Conservation (phyloP, 2,888 invertebrate genomes). For the Pristionchus mayeri region DNA sequence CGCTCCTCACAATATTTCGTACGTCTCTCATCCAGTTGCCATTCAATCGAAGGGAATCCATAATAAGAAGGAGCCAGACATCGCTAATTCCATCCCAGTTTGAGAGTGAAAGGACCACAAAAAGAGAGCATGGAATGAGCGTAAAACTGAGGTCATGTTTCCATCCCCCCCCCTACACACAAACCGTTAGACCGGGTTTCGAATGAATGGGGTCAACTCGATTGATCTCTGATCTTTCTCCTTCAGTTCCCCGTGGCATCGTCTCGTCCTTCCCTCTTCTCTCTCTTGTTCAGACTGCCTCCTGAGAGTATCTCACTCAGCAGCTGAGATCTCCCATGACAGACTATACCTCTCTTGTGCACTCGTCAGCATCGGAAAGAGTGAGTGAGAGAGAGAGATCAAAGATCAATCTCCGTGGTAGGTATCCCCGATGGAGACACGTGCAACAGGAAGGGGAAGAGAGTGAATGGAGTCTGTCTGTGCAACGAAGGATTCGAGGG, state of each 20-base stretch:
- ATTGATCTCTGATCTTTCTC: neutral
- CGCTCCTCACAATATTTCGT: constrained; percentile 64
- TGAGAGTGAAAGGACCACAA: neutral
- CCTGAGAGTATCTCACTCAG: constrained; percentile 18
- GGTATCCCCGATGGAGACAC: constrained; percentile 83
- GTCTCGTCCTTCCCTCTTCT: neutral
- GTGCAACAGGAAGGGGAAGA: constrained; percentile 87
- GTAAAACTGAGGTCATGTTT: constrained; percentile 17
- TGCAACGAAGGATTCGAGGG: constrained; percentile 84
- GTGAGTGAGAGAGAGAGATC: too few species aligned
- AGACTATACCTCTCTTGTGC: constrained; percentile 27
- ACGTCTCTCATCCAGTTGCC: constrained; percentile 9
- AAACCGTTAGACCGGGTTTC: neutral
- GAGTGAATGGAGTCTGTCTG: constrained; percentile 73
- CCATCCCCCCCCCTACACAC: neutral
- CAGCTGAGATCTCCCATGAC: constrained; percentile 39
- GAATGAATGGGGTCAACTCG: neutral
- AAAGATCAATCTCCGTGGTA: too few species aligned
- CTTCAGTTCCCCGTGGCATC: constrained; percentile 18
- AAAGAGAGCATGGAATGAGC: neutral
- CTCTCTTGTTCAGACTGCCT: constrained; percentile 29
- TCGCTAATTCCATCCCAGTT: neutral
- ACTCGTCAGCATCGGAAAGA: constrained; percentile 43
- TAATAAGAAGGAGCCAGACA: constrained; percentile 9
- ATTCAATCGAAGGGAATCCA: constrained; percentile 10